phyloP scores from a whole-genome alignment of 2,113 vertebrate genomes.

The Boulengeromyrus knoepffleri region DNA sequence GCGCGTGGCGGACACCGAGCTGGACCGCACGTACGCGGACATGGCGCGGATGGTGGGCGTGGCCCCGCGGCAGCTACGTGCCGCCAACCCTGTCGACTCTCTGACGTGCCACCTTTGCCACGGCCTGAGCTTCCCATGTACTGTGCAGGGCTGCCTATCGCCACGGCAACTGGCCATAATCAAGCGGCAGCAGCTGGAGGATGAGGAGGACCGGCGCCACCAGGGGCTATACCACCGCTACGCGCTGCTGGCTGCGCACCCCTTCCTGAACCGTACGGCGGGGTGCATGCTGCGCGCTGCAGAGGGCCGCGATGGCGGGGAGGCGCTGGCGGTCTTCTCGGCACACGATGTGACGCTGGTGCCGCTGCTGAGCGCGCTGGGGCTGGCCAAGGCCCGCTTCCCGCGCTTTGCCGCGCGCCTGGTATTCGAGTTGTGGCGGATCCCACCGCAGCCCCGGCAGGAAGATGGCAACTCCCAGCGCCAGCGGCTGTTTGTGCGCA shows the following conservation, averaged over 20 bases:
- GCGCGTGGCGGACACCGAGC: constrained; percentile 63
- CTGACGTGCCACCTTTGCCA: constrained; percentile 91
- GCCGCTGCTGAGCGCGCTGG: constrained; percentile 85
- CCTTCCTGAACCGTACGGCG: constrained; percentile 81
- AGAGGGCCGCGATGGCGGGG: constrained; percentile 54
- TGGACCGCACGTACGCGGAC: constrained; percentile 76
- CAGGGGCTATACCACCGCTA: constrained; percentile 79
- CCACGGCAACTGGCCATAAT: constrained; percentile 83
- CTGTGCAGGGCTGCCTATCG: constrained; percentile 66
- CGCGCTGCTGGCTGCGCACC: constrained; percentile 78
- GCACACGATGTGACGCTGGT: constrained; percentile 92
- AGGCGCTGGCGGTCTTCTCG: constrained; percentile 76
- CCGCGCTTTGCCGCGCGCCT: constrained; percentile 90
- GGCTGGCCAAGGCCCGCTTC: constrained; percentile 77
- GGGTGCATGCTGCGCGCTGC: constrained; percentile 67
- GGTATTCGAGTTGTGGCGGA: constrained; percentile 89
- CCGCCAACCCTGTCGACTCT: constrained; percentile 88
- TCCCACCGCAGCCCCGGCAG: constrained; percentile 36
- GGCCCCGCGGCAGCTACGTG: constrained; percentile 75
- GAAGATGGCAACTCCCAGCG: neutral
- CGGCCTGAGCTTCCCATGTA: constrained; percentile 80
- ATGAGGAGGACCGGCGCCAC: constrained; percentile 74
- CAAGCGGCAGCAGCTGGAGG: constrained; percentile 82
- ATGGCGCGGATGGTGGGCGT: constrained; percentile 82
- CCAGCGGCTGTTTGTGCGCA: constrained; percentile 63